Evolutionary conservation across 2,888 invertebrate species (phyloP).

Genomic region (Ophion ellenae): DNA sequence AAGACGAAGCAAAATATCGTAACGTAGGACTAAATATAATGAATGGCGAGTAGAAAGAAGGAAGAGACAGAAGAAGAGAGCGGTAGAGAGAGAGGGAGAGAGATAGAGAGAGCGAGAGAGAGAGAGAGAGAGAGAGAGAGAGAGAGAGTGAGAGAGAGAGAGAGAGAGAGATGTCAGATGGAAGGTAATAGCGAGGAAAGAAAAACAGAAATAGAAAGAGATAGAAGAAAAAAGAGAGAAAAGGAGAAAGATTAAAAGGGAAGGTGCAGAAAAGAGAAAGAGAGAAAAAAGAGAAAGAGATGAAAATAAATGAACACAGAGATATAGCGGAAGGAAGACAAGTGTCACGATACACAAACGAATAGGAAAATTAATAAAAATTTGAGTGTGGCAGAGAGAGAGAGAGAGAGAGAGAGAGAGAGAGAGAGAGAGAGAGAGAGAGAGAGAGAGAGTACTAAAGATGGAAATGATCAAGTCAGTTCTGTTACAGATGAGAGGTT

Average conservation of each 20-base stretch:
- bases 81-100: background rate
- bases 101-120: background rate
- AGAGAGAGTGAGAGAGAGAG: constrained; percentile 10
- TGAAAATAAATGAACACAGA: background rate
- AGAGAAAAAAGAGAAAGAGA: background rate
- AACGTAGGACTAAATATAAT: background rate
- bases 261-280: background rate
- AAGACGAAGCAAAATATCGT: constrained; percentile 9
- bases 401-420: too few relatives aligned
- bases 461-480: too few relatives aligned
- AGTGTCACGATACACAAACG: too few relatives aligned
- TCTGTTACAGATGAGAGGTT: too few relatives aligned
- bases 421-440: too few relatives aligned
- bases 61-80: constrained; percentile 16
- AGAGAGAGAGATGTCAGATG: background rate
- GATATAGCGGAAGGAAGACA: too few relatives aligned
- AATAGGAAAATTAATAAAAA: too few relatives aligned
- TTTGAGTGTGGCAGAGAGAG: too few relatives aligned
- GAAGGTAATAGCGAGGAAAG: background rate
- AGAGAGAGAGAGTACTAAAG: too few relatives aligned
- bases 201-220: background rate
- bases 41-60: constrained; percentile 15
- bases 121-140: constrained; percentile 19
- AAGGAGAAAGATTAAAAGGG: background rate
- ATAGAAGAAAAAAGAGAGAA: background rate